Evolutionary conservation across 2,797 vertebrate species (phyloP), one percentile per base, ranked within the genome.

Genomic region (Notoglanidium macrostoma): DNA sequence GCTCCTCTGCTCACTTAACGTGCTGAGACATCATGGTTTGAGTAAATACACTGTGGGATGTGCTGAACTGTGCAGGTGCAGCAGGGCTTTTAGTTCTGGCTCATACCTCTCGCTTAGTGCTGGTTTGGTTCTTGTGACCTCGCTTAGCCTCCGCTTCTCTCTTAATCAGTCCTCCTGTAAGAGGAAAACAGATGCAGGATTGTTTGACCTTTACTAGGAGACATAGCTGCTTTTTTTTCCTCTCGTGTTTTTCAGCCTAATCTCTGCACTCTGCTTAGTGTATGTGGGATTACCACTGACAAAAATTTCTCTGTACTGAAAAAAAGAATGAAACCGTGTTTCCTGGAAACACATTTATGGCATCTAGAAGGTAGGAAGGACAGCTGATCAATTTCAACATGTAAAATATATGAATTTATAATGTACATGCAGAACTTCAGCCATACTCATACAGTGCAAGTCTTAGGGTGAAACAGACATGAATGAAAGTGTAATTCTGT

Each of bases 31-130:
- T 54, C 29, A 68, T 68, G 81, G n/a, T 51, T 63, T 82, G 17
- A 55, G 51, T 55, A 78, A 44, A 80, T 61, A 63, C 59, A n/a
- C 59, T 81, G 57, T 81, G 14, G 40, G 79, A 81, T 63, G 8
- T 68, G 63, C 3, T 19, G 61, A 35, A 29, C n/a, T 57, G 51
- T 80, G 32, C 44, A 61, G 85, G 73, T 84, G 32, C n/a, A 65
- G 68, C 68, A 59, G 67, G 55, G 46, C 19, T 35, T 85, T 81
- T 80, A 40, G 14, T 32, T 80, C 54, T 79, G 35, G n/a, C 46
- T 55, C 68, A 1, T 89, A 89, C 90, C 90, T 89, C 85, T 76
- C 54, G 74, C 26, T 55, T 79, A 61, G 72, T 83, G 57, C 76
- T 81, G 35, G 29, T 46, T 72, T 70, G 70, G 68, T 80, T 68